phyloP scores from a whole-genome alignment of 1,140 invertebrate species.

The Drosophila nebulosa region DNA sequence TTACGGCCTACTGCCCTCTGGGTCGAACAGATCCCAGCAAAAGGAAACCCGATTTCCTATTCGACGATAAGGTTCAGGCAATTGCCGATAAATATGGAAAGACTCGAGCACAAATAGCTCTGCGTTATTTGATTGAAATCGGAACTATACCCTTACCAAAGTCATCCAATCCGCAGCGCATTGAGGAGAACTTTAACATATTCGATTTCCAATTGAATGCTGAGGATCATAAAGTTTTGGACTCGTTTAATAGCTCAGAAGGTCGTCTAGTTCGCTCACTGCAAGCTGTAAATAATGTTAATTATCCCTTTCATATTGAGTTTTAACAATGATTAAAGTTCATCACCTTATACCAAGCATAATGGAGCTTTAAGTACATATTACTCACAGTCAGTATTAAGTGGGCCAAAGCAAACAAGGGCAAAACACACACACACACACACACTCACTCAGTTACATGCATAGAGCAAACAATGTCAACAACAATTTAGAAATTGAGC shows the following conservation, averaged over 20 bases:
- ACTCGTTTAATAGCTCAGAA: constrained; percentile 83
- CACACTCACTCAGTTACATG: background rate
- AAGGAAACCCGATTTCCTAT: constrained; percentile 85
- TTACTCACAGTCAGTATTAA: background rate
- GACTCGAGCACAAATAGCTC: constrained; percentile 86
- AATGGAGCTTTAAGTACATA: background rate
- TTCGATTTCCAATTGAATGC: constrained; percentile 88
- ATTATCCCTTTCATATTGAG: constrained; percentile 84
- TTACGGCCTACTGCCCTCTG: constrained; percentile 91
- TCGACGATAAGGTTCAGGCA: constrained; percentile 84
- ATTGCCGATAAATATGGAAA: constrained; percentile 87
- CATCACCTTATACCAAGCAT: background rate
- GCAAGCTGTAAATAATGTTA: constrained; percentile 82
- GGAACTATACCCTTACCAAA: constrained; percentile 92
- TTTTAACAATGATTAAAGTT: constrained; percentile 62
- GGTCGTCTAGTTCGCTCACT: constrained; percentile 59
- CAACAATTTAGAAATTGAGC: constrained; percentile 71
- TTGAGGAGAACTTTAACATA: constrained; percentile 88
- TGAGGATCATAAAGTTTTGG: constrained; percentile 84
- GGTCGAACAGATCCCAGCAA: constrained; percentile 88
- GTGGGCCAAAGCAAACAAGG: constrained; percentile 12
- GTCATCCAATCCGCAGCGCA: constrained; percentile 88
- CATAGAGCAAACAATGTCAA: constrained; percentile 42
- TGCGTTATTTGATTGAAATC: constrained; percentile 87
- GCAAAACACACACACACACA: constrained; percentile 3